Evolutionary conservation across 2,113 vertebrate species (phyloP), one percentile per base, ranked within the genome.

Genomic region (Hippolais icterina): DNA sequence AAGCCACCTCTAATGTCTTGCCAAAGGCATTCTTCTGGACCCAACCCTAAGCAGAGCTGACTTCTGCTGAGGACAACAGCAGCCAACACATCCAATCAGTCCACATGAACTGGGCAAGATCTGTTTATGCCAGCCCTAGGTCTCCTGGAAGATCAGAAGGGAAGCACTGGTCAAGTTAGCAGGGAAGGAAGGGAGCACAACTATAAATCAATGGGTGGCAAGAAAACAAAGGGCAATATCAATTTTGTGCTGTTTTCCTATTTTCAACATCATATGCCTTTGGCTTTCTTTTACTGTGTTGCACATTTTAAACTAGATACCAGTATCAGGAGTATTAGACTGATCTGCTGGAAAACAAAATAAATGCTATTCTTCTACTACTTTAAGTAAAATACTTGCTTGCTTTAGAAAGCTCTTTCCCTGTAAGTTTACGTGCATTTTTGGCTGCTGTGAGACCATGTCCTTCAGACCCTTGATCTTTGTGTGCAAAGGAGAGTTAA

Each of bases 1-100:
- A 91, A 68, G 12, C 9, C 29, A 35, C 24, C 63, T 87, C 41
- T 25, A 35, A 47, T 29, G 27, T 63, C 77, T 78, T 89, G 72
- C 81, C 69, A 94, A 90, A 89, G 7, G 22, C 86, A 89, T 89
- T 92, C 69, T 89, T 80, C n/a, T 71, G 75, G 85, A 56, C 70
- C 46, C 74, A 91, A 24, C 61, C 79, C 77, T 76, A 87, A 44
- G 33, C 1, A 68, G 57, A 61, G 37, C 5, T 82, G 27, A 64
- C 44, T 94, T 72, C 60, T 78, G 1, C 15, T 12, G 24, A 61
- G 47, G 72, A 66, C 70, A 91, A 82, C 35, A 74, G 35, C 66
- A 87, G 64, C 24, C 52, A 86, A 46, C 52, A 65, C 29, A n/a
- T 37, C 12, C 4, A 0, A 16, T 29, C 41, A 64, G 53, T 12